Evolutionary conservation across 2,888 invertebrate species (phyloP), one percentile per base, ranked within the genome.

Genomic region (Busseola fusca): DNA sequence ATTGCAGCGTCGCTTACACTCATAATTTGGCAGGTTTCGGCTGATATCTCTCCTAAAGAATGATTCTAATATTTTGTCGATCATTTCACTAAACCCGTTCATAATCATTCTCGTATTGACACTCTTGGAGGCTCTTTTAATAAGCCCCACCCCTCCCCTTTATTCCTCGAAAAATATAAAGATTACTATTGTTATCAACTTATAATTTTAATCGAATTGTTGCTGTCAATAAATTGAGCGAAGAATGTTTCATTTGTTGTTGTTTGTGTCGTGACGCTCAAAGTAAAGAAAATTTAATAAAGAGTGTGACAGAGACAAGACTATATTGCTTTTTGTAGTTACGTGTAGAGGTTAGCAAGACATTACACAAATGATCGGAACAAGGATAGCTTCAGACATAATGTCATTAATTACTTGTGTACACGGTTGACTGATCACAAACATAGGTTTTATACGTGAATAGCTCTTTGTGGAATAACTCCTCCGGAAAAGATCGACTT

Each of bases 161-260:
- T 25, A 64, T 30, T 21, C 27, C 14, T 40, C 30, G 72, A 72
- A 25, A 65, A 76, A 62, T 72, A 58, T 66, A 52, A 76, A 63
- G n/a, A 50, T 10, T n/a, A 34, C 34, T 25, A 54, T 59, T 64
- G 52, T 59, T 65, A 63, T 65, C 34, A 6, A 34, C 42, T 63
- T 40, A 58, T 66, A 45, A 52, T 70, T 67, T 70, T 64, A 67
- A 78, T 70, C 56, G 34, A 37, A 60, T 56, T 37, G 52, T 42
- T 64, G n/a, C 14, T 67, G 77, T 76, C 59, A 64, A 59, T 81
- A 76, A 60, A 45, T 76, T 64, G 21, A 76, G 42, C 66, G 30
- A 66, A 59, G 21, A 64, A 64, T 80, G 50, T 57, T 80, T 48
- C 27, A 62, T 81, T 63, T 65, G 45, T 81, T 80, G 68, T 59